phyloP scores from a whole-genome alignment of 2,888 invertebrate species.

The Apamea sordens region DNA sequence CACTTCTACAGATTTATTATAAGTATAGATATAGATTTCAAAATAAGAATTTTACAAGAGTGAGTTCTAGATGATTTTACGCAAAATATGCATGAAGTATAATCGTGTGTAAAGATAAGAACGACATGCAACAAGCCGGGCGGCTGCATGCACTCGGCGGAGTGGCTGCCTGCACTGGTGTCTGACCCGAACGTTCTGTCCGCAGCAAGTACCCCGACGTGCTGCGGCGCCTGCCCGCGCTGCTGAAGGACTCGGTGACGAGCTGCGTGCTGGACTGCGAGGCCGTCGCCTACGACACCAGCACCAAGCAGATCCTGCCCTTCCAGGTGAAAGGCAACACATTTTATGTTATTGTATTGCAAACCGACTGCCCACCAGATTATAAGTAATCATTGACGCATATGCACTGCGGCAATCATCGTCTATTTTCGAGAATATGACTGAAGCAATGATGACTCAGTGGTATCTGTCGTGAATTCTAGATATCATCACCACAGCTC shows the following conservation, averaged over 20 bases:
- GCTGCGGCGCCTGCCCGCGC: slow-evolving; percentile 91
- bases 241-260: slow-evolving; percentile 90
- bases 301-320: slow-evolving; percentile 96
- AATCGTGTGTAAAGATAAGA: too few species aligned
- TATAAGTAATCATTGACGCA: not conserved
- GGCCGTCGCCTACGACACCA: slow-evolving; percentile 98
- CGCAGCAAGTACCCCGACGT: slow-evolving; percentile 98
- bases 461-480: too few species aligned
- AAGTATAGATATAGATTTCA: too few species aligned
- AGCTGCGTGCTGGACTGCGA: slow-evolving; percentile 98
- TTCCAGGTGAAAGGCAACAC: slow-evolving; percentile 92
- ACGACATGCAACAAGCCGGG: too few species aligned
- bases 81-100: not conserved
- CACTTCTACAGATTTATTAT: too few species aligned
- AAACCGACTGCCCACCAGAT: not conserved
- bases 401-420: not conserved
- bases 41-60: too few species aligned
- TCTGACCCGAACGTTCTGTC: too few species aligned
- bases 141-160: too few species aligned
- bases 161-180: too few species aligned
- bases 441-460: too few species aligned
- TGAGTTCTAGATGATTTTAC: too few species aligned
- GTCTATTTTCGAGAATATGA: not conserved
- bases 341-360: not conserved
- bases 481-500: too few species aligned